These are phyloP conservation scores for Athrips mouffetella DNA, from an alignment of 2,888 invertebrate genomes.

Conservation along the genomic window DNA sequence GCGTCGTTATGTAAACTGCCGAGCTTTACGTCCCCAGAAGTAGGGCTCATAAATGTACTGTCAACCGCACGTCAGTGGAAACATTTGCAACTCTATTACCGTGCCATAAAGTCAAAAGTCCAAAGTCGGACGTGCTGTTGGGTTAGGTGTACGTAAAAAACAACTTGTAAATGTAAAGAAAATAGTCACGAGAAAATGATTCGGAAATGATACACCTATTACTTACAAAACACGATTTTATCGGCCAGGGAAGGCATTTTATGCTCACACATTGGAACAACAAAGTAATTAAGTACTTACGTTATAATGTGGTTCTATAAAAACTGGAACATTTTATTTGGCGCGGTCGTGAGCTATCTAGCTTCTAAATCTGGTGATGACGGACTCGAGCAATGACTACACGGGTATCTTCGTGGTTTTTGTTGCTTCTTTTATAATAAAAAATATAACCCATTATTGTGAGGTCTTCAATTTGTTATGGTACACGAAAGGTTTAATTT, in stretches of 20 bases:
- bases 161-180: neutral
- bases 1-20: too few relatives aligned
- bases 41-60: too few relatives aligned
- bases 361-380: constrained; percentile 23
- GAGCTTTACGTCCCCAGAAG: too few relatives aligned
- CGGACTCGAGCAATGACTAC: constrained; percentile 10
- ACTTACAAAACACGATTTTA: neutral
- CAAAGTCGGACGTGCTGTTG: too few relatives aligned
- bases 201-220: neutral
- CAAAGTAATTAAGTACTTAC: neutral
- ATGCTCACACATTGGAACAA: constrained; percentile 15
- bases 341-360: constrained; percentile 17
- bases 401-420: constrained; percentile 2
- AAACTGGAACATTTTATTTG: constrained; percentile 20
- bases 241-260: neutral
- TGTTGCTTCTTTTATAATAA: neutral
- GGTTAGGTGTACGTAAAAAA: too few relatives aligned
- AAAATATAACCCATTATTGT: neutral
- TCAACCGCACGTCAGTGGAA: too few relatives aligned
- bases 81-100: too few relatives aligned
- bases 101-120: too few relatives aligned
- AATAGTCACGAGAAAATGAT: neutral
- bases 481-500: constrained; percentile 14
- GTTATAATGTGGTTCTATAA: constrained; percentile 6
- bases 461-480: neutral